A percentile compares a stretch with the other conserved stretches of the same genome.
These are phyloP conservation scores for Remorina albescens DNA, from an alignment of 2,797 vertebrate genomes.

Conservation along the genomic window DNA sequence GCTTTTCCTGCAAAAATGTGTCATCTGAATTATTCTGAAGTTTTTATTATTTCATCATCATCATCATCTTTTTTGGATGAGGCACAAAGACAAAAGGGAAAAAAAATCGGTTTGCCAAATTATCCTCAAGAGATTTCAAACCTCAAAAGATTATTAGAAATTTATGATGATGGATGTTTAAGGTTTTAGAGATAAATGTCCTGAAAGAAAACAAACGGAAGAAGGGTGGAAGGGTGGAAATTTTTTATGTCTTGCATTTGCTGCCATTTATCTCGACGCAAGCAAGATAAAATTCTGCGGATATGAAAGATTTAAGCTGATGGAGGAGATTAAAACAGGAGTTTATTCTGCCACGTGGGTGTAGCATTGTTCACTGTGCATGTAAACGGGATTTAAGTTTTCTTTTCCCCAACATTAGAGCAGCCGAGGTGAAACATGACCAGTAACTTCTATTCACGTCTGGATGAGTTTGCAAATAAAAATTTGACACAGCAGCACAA, in stretches of 20 bases:
- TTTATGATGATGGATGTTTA: not conserved
- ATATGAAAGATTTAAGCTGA: no score
- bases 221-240: not conserved
- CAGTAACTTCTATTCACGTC: no score
- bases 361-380: not conserved
- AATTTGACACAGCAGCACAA: no score
- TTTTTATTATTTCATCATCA: no score
- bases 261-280: not conserved
- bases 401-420: not conserved
- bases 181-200: not conserved
- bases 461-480: no score
- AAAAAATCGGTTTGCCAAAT: no score
- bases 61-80: no score
- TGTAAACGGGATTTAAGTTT: not conserved
- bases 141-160: not conserved
- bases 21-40: no score
- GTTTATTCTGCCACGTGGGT: conserved; percentile 2
- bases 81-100: no score
- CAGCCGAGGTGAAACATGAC: not conserved
- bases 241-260: not conserved
- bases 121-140: not conserved
- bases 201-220: not conserved
- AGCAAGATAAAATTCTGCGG: no score
- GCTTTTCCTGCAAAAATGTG: not conserved
- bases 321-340: no score